A percentile compares a stretch with the other conserved stretches of the same genome.
Evolutionary conservation across 2,888 invertebrate genomes (phyloP).

Genomic region (Xylota segnis): DNA sequence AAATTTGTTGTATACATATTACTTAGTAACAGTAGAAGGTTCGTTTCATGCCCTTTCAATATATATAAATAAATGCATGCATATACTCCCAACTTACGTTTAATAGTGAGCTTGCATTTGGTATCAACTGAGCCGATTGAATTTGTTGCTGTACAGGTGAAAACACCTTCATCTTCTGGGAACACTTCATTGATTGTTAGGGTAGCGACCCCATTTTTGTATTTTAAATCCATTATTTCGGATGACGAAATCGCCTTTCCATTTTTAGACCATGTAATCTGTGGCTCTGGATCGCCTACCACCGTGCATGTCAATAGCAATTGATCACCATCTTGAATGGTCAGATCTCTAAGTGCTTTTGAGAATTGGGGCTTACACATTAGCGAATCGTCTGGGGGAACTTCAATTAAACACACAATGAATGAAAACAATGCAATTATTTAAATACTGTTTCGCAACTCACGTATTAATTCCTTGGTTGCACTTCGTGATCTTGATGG

Average conservation of each 20-base stretch:
- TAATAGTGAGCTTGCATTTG: conserved; percentile 92
- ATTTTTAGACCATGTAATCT: conserved; percentile 95
- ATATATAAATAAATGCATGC: neutral
- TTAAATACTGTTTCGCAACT: conserved; percentile 48
- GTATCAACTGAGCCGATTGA: conserved; percentile 94
- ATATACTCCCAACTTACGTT: conserved; percentile 87
- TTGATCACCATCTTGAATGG: conserved; percentile 94
- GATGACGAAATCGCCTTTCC: conserved; percentile 90
- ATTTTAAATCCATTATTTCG: conserved; percentile 95
- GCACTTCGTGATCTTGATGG: conserved; percentile 95
- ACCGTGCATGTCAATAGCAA: conserved; percentile 93
- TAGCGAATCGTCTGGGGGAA: conserved; percentile 93
- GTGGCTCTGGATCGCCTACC: conserved; percentile 96
- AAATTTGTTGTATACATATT: too few relatives aligned
- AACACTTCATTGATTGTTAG: conserved; percentile 96
- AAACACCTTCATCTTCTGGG: conserved; percentile 97
- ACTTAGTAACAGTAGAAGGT: too few relatives aligned
- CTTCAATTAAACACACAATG: conserved; percentile 84
- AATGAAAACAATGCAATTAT: neutral
- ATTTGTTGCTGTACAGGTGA: conserved; percentile 95
- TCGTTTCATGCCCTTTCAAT: too few relatives aligned
- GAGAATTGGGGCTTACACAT: conserved; percentile 95
- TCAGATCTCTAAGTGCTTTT: conserved; percentile 90
- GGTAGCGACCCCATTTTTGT: conserved; percentile 94
- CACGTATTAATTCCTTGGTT: conserved; percentile 92